Evolutionary conservation across 2,113 vertebrate species (phyloP), one percentile per base, ranked within the genome.

Genomic region (Actenoides lindsayi): DNA sequence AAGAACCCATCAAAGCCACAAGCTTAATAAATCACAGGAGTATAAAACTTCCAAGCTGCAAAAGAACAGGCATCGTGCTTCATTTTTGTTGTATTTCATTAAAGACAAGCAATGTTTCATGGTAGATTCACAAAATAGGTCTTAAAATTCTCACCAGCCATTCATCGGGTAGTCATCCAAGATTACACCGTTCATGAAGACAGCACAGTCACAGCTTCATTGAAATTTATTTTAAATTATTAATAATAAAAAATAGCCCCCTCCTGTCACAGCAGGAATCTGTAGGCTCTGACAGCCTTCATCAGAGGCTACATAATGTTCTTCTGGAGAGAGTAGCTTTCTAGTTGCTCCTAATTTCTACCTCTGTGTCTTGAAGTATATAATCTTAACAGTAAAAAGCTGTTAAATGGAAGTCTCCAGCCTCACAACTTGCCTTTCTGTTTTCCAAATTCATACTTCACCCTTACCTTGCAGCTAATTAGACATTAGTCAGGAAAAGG

Each of bases 21-120:
- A 85, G 30, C 37, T 79, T 87, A 76, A 87, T 94, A 85, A 89
- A 94, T 91, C 78, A 76, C 48, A 65, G 31, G 28, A 93, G 51
- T 68, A 56, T n/a, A 77, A 96, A 90, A 90, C 13, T 87, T 90
- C 69, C 1, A 14, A 73, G 57, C 23, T 76, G 6, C 53, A 91
- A 79, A 65, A 91, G 73, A 94, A 78, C 14, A 69, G 62, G 44
- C 24, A 64, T 63, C 27, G 78, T 70, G 23, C 46, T 89, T 71
- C 2, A 68, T 79, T 92, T 84, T 90, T 78, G 51, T 84, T 64
- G 16, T 8, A 28, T 91, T 91, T 90, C 54, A 6, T 83, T 94
- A 71, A n/a, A 91, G 53, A 76, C 24, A 73, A 56, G 59, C 31
- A 76, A 23, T 15, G 8, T 69, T 87, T 92, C 41, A 16, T 25